Conservation (phyloP, 2,888 invertebrate genomes). For the Abrostola triplasia region DNA sequence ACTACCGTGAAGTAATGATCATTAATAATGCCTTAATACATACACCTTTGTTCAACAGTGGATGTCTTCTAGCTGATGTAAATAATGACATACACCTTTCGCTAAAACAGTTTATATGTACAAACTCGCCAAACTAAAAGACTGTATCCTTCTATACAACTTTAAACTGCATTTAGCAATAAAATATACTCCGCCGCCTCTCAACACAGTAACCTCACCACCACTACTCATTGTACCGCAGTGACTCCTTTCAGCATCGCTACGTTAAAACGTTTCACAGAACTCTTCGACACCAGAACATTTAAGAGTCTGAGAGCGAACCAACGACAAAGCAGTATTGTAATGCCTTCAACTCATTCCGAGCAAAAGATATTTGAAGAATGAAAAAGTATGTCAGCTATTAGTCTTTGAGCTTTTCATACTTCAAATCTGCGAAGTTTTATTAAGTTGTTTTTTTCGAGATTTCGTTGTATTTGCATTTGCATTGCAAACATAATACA, state of each 20-base stretch:
- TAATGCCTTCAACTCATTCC: constrained; percentile 47
- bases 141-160: background rate
- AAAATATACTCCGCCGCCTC: constrained; percentile 19
- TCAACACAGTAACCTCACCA: background rate
- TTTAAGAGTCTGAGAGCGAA: constrained; percentile 49
- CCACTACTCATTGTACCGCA: constrained; percentile 49
- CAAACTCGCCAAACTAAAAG: no score
- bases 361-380: constrained; percentile 44
- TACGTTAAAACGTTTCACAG: constrained; percentile 51
- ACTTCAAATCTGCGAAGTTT: constrained; percentile 28
- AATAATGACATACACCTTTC: no score
- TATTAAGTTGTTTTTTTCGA: constrained; percentile 15
- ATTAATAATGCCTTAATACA: no score
- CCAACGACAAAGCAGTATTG: constrained; percentile 52
- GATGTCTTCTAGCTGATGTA: no score
- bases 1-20: no score
- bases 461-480: no score
- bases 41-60: no score
- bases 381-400: constrained; percentile 42
- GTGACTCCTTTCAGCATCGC: constrained; percentile 50
- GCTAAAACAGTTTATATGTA: no score
- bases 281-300: constrained; percentile 55
- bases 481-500: no score
- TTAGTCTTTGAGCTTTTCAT: constrained; percentile 28
- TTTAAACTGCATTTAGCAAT: background rate